Evolutionary conservation across 2,113 vertebrate genomes (phyloP).

Genomic region (Menura novaehollandiae): DNA sequence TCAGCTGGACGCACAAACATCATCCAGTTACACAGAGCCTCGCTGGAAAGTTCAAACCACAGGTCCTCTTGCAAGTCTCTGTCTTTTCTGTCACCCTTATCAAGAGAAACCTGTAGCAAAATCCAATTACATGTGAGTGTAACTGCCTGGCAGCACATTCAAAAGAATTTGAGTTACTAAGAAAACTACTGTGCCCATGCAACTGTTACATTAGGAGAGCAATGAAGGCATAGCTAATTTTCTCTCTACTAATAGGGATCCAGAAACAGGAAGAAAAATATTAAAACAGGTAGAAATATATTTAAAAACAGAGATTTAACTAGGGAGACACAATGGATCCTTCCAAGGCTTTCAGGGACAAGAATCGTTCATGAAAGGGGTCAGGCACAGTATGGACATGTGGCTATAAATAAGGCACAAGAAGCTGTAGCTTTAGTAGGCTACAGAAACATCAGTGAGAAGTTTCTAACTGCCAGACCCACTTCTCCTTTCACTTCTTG

Average conservation of each 20-base stretch:
- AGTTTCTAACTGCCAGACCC: neutral
- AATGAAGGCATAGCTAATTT: neutral
- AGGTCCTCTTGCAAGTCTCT: constrained; percentile 81
- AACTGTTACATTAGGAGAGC: neutral
- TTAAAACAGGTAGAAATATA: neutral
- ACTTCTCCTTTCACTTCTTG: neutral
- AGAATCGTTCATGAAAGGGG: neutral
- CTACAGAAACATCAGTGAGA: neutral
- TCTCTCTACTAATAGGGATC: neutral
- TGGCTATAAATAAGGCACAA: neutral
- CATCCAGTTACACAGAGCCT: constrained; percentile 97
- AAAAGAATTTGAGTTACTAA: neutral
- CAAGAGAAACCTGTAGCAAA: constrained; percentile 81
- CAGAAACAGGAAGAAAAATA: neutral
- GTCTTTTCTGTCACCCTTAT: constrained; percentile 81
- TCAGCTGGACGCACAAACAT: constrained; percentile 97
- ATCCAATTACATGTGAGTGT: neutral
- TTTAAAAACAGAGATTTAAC: neutral
- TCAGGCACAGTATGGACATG: neutral
- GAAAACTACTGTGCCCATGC: neutral
- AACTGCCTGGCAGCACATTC: neutral
- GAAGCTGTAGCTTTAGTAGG: neutral
- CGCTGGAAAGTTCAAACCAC: constrained; percentile 94
- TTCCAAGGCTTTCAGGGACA: neutral
- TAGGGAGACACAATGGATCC: neutral